phyloP scores from a whole-genome alignment of 2,797 vertebrate species.

The Microctenopoma steveboyesi region DNA sequence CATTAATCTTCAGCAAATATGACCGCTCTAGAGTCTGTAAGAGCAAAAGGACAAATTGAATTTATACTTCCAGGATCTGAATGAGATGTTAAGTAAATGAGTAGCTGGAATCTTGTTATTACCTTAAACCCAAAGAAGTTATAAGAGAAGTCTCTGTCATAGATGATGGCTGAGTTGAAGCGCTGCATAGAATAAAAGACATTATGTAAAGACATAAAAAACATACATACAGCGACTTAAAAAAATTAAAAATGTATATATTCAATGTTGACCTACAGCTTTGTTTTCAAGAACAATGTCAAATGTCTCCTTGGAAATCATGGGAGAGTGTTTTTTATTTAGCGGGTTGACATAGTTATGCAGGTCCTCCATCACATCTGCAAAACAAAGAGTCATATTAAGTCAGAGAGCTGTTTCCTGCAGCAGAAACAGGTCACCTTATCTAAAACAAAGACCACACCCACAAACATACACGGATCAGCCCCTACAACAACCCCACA shows the following conservation, averaged over 20 bases:
- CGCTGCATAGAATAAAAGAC: constrained; percentile 68
- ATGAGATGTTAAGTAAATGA: background rate
- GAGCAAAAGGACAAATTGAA: constrained; percentile 24
- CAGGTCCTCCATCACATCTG: constrained; percentile 96
- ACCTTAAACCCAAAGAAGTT: constrained; percentile 98
- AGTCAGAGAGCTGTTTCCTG: background rate
- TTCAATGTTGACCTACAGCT: constrained; percentile 75
- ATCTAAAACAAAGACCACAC: background rate
- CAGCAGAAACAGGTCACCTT: background rate
- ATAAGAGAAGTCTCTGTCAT: constrained; percentile 96
- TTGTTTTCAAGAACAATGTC: constrained; percentile 92
- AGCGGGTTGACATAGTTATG: constrained; percentile 92
- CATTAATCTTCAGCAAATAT: constrained; percentile 94
- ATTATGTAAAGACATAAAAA: background rate
- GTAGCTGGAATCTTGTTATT: background rate
- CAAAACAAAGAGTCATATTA: background rate
- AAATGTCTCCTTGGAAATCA: constrained; percentile 92
- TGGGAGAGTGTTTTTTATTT: constrained; percentile 91
- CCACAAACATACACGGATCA: background rate
- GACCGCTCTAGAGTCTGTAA: constrained; percentile 92
- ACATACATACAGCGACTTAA: background rate
- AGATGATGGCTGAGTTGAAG: constrained; percentile 97
- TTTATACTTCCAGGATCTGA: background rate
- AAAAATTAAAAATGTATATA: background rate
- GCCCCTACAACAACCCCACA: background rate